Conservation (phyloP, 2,797 vertebrate species). For the Amphiprion clarkii region DNA sequence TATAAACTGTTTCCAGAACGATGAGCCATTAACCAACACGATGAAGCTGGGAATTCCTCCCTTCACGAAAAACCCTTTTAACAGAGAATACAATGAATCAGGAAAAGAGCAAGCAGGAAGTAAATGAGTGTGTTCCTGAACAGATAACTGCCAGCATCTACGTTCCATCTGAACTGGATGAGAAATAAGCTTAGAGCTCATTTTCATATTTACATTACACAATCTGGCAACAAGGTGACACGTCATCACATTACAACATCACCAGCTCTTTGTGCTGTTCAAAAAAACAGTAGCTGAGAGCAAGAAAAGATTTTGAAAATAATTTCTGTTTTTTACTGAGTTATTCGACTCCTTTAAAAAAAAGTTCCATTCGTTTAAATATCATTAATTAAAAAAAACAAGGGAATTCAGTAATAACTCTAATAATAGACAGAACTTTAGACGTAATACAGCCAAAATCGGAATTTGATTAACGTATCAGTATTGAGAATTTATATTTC, state of each 20-base stretch:
- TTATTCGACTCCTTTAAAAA: too few relatives aligned
- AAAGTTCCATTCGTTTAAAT: neutral
- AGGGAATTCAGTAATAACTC: too few relatives aligned
- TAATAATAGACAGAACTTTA: too few relatives aligned
- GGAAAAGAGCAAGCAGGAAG: neutral
- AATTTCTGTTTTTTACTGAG: too few relatives aligned
- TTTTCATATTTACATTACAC: neutral
- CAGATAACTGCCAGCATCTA: neutral
- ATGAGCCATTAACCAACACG: constrained; percentile 85
- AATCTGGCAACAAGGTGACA: neutral
- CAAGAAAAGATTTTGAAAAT: neutral
- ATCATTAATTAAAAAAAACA: too few relatives aligned
- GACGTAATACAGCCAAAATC: neutral
- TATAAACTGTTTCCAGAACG: constrained; percentile 89
- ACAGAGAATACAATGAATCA: constrained; percentile 17
- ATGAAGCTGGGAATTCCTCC: constrained; percentile 90
- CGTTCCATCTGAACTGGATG: neutral
- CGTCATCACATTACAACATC: neutral
- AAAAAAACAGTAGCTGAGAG: neutral
- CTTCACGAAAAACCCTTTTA: constrained; percentile 90
- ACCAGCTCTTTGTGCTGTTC: too few relatives aligned
- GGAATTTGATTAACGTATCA: too few relatives aligned
- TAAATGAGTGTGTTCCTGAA: neutral
- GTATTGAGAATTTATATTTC: neutral
- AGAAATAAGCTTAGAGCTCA: neutral